phyloP scores from a whole-genome alignment of 2,113 vertebrate species.

The Pelobates fuscus region DNA sequence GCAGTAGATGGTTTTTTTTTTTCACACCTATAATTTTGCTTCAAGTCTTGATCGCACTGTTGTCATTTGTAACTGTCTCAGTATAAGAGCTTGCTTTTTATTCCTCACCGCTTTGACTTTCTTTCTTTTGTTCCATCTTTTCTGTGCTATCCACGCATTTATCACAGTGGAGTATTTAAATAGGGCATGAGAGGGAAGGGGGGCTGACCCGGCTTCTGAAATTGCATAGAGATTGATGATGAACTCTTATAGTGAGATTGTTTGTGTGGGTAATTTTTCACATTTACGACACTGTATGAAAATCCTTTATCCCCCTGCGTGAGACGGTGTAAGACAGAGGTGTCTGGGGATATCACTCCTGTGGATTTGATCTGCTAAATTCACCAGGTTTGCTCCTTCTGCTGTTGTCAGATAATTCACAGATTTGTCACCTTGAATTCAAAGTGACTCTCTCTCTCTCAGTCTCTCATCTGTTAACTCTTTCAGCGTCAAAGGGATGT shows the following conservation, averaged over 20 bases:
- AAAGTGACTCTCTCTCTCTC: constrained; percentile 17
- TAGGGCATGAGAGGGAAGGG: constrained; percentile 26
- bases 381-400: constrained; percentile 4
- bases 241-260: constrained; percentile 20
- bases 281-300: constrained; percentile 16
- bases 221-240: constrained; percentile 44
- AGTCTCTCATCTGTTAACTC: not conserved
- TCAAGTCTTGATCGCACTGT: constrained; percentile 26
- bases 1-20: too few species aligned
- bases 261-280: constrained; percentile 32
- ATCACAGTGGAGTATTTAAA: constrained; percentile 43
- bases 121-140: constrained; percentile 17
- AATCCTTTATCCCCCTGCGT: not conserved
- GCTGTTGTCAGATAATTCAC: constrained; percentile 6
- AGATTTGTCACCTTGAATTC: constrained; percentile 28
- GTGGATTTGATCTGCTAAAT: constrained; percentile 45
- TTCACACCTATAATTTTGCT: constrained; percentile 24
- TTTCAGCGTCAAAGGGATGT: not conserved
- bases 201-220: not conserved
- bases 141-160: constrained; percentile 32
- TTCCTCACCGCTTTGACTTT: not conserved
- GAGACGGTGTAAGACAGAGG: constrained; percentile 35
- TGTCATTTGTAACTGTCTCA: constrained; percentile 27
- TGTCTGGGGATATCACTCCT: constrained; percentile 38
- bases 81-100: constrained; percentile 52